Base-by-base conservation (phyloP, 2,797 vertebrate species). In the Limosa lapponica region DNA sequence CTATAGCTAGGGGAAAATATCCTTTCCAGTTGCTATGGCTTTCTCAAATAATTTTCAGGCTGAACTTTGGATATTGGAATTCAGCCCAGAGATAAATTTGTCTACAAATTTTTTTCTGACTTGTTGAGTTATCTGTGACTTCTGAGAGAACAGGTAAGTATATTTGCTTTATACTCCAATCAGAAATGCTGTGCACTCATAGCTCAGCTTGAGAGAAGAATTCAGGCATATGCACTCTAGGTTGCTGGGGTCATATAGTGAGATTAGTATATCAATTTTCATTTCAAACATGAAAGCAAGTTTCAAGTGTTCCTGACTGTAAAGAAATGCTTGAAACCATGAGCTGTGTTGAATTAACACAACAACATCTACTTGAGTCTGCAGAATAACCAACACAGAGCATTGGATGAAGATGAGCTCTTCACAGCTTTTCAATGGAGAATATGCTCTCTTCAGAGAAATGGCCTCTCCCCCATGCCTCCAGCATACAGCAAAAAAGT, bases 21-120 rank as follows among this genome's bases (percentile, higher is more conserved):
- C 7, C 24, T 72, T 82, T 84, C 62, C 62, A 49, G 32, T 52
- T 80, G 36, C 71, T 59, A 39, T 34, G 62, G 49, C 64, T 36
- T 48, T 94, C 61, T 90, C 71, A 74, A 93, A 78, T 30, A 4
- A 2, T 79, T 87, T 95, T 92, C 73, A 84, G 54, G 25, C 28
- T 94, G 86, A 94, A 80, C 20, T 71, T 92, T 73, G 58, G 37
- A 52, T 82, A 34, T 3, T 77, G 86, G 74, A 92, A 87, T 79
- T 73, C 70, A 89, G 54, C 39, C 62, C 67, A 85, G 74, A 90
- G 86, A 89, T 65, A 83, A 89, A 89, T 86, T 67, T 96, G 51
- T 87, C 86, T 90, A 30, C 39, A 86, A 37, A 84, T 18, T 94
- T 91, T 93, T 96, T 77, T 90, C 88, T 79, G 82, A 19, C 69